phyloP scores from a whole-genome alignment of 2,797 vertebrate species.

The Aldrovandia affinis region DNA sequence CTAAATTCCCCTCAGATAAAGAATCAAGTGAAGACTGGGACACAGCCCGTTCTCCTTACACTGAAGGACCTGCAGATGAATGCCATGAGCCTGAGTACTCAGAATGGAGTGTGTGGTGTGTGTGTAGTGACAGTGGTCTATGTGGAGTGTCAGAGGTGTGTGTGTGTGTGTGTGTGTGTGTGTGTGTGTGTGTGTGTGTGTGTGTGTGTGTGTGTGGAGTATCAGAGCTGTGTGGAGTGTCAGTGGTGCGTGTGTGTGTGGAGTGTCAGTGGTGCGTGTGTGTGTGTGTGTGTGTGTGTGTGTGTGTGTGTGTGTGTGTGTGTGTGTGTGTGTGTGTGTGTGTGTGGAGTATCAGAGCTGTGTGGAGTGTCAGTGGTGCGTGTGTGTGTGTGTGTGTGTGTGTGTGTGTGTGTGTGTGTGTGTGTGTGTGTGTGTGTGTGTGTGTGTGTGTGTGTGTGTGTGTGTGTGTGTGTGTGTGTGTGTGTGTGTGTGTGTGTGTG shows the following conservation, averaged over 20 bases:
- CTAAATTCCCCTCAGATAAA: not conserved
- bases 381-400: not conserved
- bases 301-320: not conserved
- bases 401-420: too few species aligned
- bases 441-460: too few species aligned
- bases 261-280: constrained; percentile 43
- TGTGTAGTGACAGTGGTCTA: constrained; percentile 5
- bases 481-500: constrained; percentile 79
- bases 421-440: too few species aligned
- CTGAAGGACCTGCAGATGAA: constrained; percentile 26
- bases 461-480: constrained; percentile 44
- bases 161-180: too few species aligned
- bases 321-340: not conserved
- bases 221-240: too few species aligned
- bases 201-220: too few species aligned
- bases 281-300: not conserved
- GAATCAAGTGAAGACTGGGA: constrained; percentile 22
- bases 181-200: too few species aligned
- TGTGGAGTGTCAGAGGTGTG: constrained; percentile 15
- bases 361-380: not conserved
- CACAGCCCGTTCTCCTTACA: constrained; percentile 28
- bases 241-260: constrained; percentile 53
- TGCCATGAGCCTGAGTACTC: constrained; percentile 21
- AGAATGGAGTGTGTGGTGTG: constrained; percentile 28
- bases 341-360: too few species aligned